phyloP scores from a whole-genome alignment of 1,140 invertebrate species.

The Eubasilissa regina region DNA sequence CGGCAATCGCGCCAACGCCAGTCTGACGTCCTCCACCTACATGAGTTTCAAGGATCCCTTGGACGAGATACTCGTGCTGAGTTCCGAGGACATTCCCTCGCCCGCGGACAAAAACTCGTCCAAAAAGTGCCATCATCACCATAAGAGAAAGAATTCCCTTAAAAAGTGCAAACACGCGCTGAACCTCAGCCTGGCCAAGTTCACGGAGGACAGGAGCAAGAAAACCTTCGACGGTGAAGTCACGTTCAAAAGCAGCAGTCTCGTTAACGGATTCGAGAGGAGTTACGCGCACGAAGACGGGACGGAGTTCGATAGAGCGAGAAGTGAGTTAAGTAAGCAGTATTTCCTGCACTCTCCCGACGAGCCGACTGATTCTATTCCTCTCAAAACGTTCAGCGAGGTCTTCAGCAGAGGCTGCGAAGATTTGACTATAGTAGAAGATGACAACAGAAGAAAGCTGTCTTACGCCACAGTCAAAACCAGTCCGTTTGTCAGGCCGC shows the following conservation, averaged over 20 bases:
- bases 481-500: constrained; percentile 60
- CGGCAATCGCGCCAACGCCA: constrained; percentile 35
- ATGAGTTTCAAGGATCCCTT: constrained; percentile 69
- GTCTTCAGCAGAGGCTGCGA: constrained; percentile 62
- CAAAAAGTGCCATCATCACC: constrained; percentile 56
- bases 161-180: constrained; percentile 59
- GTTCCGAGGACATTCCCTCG: constrained; percentile 69
- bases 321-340: constrained; percentile 43
- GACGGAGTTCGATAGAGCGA: constrained; percentile 66
- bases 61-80: constrained; percentile 71
- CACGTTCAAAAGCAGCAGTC: constrained; percentile 51
- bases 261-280: constrained; percentile 59
- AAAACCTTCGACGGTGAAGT: constrained; percentile 41
- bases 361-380: constrained; percentile 64
- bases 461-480: constrained; percentile 69
- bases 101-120: constrained; percentile 56
- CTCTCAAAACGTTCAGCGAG: constrained; percentile 67
- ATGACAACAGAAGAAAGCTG: constrained; percentile 62
- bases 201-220: constrained; percentile 49
- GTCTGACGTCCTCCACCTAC: constrained; percentile 69
- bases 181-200: constrained; percentile 54
- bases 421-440: constrained; percentile 52
- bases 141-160: constrained; percentile 58
- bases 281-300: constrained; percentile 68
- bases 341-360: constrained; percentile 61